Evolutionary conservation across 2,888 invertebrate species (phyloP).

Genomic region (Nomada goodeniana): DNA sequence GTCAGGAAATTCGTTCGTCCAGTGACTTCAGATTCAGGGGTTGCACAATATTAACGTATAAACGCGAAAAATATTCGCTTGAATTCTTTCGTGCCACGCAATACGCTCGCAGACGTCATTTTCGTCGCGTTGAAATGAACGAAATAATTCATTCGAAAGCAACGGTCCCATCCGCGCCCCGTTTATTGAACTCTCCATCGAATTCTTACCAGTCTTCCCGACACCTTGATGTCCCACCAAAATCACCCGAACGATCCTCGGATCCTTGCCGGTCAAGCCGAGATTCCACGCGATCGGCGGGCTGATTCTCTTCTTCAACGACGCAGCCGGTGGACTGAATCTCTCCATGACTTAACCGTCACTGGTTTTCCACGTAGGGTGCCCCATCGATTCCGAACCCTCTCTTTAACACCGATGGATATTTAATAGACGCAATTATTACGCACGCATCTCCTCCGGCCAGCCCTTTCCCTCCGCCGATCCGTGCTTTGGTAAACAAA

Average conservation of each 20-base stretch:
- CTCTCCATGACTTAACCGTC: conserved; percentile 65
- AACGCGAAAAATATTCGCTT: too few relatives aligned
- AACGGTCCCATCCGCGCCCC: too few relatives aligned
- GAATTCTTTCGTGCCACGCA: too few relatives aligned
- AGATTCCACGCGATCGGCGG: conserved; percentile 67
- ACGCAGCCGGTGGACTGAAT: conserved; percentile 56
- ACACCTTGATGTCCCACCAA: conserved; percentile 93
- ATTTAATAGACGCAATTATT: conserved; percentile 58
- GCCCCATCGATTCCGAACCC: conserved; percentile 68
- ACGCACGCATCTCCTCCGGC: conserved; percentile 48
- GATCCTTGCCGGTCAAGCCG: conserved; percentile 58
- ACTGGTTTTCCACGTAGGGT: conserved; percentile 52
- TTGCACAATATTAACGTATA: too few relatives aligned
- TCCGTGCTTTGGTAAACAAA: conserved; percentile 50
- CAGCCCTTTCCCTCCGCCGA: conserved; percentile 17
- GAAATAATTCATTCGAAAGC: too few relatives aligned
- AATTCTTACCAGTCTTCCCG: conserved; percentile 90
- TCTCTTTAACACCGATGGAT: conserved; percentile 50
- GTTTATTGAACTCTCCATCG: not conserved
- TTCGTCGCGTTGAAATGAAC: too few relatives aligned
- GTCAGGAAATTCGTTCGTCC: too few relatives aligned
- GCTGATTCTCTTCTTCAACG: conserved; percentile 65
- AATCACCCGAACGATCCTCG: conserved; percentile 90
- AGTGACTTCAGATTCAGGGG: too few relatives aligned
- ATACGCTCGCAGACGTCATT: too few relatives aligned